Evolutionary conservation across 2,113 vertebrate species (phyloP).

Genomic region (Lutjanus erythropterus): DNA sequence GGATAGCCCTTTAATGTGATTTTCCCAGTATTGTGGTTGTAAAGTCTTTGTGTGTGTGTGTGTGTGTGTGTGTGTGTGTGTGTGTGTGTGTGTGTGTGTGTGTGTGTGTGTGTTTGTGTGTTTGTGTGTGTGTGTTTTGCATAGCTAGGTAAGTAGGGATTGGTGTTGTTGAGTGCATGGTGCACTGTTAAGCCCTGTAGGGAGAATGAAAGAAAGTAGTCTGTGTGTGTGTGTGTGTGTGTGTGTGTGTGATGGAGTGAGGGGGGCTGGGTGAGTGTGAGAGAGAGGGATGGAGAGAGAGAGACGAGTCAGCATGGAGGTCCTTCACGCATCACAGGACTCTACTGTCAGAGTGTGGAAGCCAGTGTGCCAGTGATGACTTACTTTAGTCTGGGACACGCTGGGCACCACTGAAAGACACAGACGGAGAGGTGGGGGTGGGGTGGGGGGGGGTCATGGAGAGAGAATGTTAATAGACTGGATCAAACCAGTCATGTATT

Average conservation of each 20-base stretch:
- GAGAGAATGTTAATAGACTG: constrained; percentile 14
- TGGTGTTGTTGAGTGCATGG: background rate
- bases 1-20: too few relatives aligned
- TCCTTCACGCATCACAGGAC: constrained; percentile 56
- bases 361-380: constrained; percentile 37
- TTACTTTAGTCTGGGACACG: constrained; percentile 42
- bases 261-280: background rate
- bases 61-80: too few relatives aligned
- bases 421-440: background rate
- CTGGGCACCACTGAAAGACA: constrained; percentile 1
- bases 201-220: constrained; percentile 12
- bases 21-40: too few relatives aligned
- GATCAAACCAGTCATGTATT: constrained; percentile 32
- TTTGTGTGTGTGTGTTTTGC: background rate
- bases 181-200: constrained; percentile 15
- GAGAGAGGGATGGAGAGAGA: background rate
- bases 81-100: background rate
- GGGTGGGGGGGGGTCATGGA: background rate
- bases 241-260: background rate
- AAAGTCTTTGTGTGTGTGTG: too few relatives aligned
- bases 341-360: constrained; percentile 47
- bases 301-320: constrained; percentile 15
- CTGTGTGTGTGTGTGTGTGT: constrained; percentile 12
- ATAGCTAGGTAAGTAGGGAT: background rate
- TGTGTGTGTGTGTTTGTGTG: background rate